Evolutionary conservation across 2,797 vertebrate genomes (phyloP).

Genomic region (Pangasius sanitwongsei): DNA sequence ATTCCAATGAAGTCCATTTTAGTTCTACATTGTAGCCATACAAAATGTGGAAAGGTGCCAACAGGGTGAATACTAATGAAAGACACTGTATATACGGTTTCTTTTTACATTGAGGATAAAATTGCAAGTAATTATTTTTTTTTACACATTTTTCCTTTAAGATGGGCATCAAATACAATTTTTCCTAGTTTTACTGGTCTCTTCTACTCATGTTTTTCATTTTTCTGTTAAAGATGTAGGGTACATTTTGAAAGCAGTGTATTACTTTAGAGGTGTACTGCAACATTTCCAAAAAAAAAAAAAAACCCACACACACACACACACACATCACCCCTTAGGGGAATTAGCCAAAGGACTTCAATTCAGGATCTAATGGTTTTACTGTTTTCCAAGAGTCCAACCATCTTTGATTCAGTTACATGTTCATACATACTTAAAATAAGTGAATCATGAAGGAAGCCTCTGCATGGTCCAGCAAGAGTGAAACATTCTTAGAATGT

Average conservation of each 20-base stretch:
- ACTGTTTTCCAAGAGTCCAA: neutral
- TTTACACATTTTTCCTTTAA: neutral
- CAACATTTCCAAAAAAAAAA: neutral
- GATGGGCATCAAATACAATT: neutral
- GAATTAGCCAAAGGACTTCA: neutral
- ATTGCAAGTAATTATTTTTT: neutral
- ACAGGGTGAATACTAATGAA: neutral
- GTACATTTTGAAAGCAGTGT: neutral
- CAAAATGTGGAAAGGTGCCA: neutral
- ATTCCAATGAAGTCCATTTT: neutral
- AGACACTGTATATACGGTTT: too few relatives aligned
- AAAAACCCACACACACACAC: too few relatives aligned
- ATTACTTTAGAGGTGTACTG: neutral
- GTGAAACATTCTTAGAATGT: neutral
- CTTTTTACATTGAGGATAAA: too few relatives aligned
- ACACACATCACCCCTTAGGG: neutral
- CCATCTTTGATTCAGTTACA: neutral
- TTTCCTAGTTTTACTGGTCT: neutral
- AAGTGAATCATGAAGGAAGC: neutral
- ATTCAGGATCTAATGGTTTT: neutral
- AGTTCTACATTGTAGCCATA: neutral
- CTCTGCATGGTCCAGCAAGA: neutral
- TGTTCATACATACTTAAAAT: neutral
- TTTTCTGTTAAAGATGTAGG: neutral
- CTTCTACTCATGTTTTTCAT: neutral